Base-by-base conservation (phyloP, 1,140 invertebrate genomes). In the Scylla paramamosain region DNA sequence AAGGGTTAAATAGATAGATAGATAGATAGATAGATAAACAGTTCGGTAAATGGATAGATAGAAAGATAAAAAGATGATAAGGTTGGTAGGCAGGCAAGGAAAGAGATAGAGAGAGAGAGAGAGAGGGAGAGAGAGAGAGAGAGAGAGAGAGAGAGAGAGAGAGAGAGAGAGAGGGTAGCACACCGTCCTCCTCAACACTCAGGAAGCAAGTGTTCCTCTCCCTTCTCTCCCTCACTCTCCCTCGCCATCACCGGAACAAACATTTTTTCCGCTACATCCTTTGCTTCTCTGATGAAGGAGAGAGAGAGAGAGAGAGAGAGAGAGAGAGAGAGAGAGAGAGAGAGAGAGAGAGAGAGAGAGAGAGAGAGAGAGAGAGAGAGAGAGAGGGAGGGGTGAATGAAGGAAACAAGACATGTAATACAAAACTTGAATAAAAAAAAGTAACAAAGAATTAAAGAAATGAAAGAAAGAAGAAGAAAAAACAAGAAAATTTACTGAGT, bases 291-390 rank as follows among this genome's bases (percentile, higher is more conserved):
- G 20, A n/a, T n/a, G 67, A n/a, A 20, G 20, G 67, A 77, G 67
- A 77, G 67, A 77, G 67, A 77, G 67, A 77, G 67, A 77, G 67
- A 77, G 67, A 77, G 67, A 77, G 67, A 77, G 67, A 77, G 67
- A 77, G 67, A 77, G 67, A 77, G 45, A 28, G 45, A 90, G 48
- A 90, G 48, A 90, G 45, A 90, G 87, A n/a, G 87, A 89, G 87
- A 48, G 39, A 89, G 39, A 48, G 25, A 32, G 87, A 89, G 32
- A 45, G 87, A 89, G 32, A 45, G 87, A 89, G 87, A 89, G 87
- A 87, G 86, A 87, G 86, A 87, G 86, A 87, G 86, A 87, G 86
- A 87, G 86, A 45, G 16, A n/a, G 28, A 32, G 31, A 29, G 31
- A 87, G n/a, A 31, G 14, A 25, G 86, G 4, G 0, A 32, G 86